Conservation (phyloP, 2,113 vertebrate species). For the Ailuropoda melanoleuca region DNA sequence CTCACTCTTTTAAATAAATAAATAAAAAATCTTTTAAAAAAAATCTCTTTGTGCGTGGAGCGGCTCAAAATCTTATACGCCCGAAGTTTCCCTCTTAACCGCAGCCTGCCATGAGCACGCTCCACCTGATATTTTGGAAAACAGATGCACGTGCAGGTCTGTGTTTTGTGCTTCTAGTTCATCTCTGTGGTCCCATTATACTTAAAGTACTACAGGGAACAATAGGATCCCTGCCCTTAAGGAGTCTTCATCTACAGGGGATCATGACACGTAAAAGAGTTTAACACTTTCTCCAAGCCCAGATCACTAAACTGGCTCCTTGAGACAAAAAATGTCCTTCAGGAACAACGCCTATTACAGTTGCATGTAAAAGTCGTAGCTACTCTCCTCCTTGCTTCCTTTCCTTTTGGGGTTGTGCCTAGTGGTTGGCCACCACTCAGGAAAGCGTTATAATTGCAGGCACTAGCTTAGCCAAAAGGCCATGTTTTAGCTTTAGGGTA, state of each 20-base stretch:
- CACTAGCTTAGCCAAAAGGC: conserved; percentile 55
- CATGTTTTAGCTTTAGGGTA: conserved; percentile 68
- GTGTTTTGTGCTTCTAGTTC: not conserved
- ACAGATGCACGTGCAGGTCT: not conserved
- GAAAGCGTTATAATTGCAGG: conserved; percentile 51
- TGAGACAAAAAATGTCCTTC: not conserved
- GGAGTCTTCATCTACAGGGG: not conserved
- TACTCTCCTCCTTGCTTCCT: not conserved
- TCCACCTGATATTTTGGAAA: not conserved
- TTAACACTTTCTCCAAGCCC: not conserved
- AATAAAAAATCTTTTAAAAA: too few species aligned
- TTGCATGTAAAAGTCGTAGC: not conserved
- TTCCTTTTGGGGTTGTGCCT: not conserved
- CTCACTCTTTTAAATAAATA: too few species aligned
- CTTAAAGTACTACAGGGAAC: not conserved
- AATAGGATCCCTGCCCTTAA: not conserved
- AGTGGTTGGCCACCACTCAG: conserved; percentile 42
- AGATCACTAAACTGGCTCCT: not conserved
- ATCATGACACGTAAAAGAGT: not conserved
- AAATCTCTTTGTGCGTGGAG: not conserved
- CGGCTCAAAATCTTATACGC: not conserved
- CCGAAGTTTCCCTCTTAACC: not conserved
- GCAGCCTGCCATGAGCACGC: not conserved
- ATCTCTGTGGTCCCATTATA: too few species aligned
- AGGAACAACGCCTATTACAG: not conserved